These are phyloP conservation scores for Pomatostomus ruficeps DNA, from an alignment of 2,113 vertebrate genomes.

Conservation along the genomic window DNA sequence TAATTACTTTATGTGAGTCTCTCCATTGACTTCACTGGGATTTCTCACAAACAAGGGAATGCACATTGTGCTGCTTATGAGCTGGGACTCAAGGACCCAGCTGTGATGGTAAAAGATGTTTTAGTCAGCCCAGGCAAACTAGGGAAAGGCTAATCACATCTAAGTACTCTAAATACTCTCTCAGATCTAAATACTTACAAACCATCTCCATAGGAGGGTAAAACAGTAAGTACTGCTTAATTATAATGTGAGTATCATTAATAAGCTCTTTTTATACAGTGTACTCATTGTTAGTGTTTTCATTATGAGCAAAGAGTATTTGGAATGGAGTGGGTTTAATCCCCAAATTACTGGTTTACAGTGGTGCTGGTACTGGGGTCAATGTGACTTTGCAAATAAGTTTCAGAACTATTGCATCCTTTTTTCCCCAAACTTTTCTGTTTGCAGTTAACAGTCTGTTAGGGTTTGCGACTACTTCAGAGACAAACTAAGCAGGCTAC, in stretches of 20 bases:
- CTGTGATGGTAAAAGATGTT: not conserved
- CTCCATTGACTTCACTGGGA: not conserved
- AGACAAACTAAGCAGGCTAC: not conserved
- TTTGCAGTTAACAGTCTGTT: not conserved
- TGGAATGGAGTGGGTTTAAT: not conserved
- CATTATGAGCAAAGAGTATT: not conserved
- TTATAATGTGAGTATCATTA: not conserved
- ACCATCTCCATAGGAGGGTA: not conserved
- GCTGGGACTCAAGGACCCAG: not conserved
- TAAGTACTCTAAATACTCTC: not conserved
- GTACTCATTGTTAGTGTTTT: not conserved
- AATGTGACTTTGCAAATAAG: not conserved
- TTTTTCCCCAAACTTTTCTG: not conserved
- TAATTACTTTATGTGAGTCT: not conserved
- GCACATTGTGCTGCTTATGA: not conserved
- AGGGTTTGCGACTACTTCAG: not conserved
- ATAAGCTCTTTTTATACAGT: not conserved
- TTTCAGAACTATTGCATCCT: not conserved
- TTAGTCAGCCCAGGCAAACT: not conserved
- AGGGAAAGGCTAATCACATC: not conserved
- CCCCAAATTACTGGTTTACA: not conserved
- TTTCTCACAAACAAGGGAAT: not conserved
- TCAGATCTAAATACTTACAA: not conserved
- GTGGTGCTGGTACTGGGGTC: not conserved
- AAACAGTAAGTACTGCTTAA: not conserved